Conservation (phyloP, 2,797 vertebrate genomes). For the Cossypha polioptera region DNA sequence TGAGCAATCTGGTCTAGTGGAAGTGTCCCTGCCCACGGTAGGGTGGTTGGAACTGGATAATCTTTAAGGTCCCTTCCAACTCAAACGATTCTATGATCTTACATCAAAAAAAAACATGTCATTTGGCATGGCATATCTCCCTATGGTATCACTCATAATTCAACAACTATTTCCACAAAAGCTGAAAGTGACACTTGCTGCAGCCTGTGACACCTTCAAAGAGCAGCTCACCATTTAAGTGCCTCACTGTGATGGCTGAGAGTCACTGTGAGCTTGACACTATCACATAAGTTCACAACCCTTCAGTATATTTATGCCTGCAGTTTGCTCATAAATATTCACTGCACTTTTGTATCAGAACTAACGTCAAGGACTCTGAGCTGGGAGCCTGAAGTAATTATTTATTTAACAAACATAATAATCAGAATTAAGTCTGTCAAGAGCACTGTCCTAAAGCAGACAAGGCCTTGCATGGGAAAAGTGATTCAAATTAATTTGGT, state of each 20-base stretch:
- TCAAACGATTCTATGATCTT: not conserved
- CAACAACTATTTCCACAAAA: not conserved
- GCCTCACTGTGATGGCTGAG: fast-evolving
- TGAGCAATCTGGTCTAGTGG: not conserved
- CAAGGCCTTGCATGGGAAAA: not conserved
- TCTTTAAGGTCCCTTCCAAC: not conserved
- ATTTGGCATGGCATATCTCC: not conserved
- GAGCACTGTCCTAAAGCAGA: not conserved
- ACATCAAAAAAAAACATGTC: fast-evolving
- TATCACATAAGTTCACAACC: fast-evolving
- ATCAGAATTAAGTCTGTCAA: not conserved
- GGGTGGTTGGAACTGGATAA: not conserved
- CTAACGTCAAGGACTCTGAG: fast-evolving
- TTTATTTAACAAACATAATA: not conserved
- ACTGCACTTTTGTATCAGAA: not conserved
- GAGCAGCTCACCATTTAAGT: not conserved
- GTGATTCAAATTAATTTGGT: not conserved
- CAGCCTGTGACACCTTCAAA: not conserved
- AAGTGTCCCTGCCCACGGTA: not conserved
- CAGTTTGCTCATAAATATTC: not conserved
- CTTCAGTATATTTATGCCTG: not conserved
- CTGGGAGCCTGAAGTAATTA: not conserved
- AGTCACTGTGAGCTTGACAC: not conserved
- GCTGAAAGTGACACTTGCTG: not conserved
- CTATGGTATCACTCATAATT: not conserved